Conservation (phyloP, 2,113 vertebrate species). For the Calidris pygmaea region DNA sequence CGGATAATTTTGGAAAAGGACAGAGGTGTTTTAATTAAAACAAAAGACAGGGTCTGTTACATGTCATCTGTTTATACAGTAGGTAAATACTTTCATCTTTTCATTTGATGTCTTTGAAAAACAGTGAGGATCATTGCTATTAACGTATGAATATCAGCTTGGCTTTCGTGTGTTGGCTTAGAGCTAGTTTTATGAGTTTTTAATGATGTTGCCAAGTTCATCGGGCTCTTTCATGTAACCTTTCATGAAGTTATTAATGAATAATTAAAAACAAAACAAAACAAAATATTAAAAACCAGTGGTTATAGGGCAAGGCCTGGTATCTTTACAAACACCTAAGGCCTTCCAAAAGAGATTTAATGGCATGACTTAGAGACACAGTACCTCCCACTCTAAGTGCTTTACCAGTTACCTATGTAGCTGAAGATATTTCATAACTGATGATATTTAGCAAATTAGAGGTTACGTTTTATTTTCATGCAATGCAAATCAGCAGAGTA, state of each 20-base stretch:
- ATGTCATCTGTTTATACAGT: neutral
- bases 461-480: neutral
- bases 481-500: neutral
- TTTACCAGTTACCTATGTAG: neutral
- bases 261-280: too few relatives aligned
- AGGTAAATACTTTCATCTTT: neutral
- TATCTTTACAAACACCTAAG: neutral
- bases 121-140: neutral
- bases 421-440: neutral
- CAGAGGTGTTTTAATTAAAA: neutral
- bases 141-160: neutral
- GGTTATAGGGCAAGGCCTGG: neutral
- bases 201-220: neutral
- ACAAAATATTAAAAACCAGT: neutral
- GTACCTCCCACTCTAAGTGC: neutral
- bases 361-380: neutral
- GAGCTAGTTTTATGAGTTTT: neutral
- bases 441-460: neutral
- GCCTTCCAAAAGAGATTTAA: neutral
- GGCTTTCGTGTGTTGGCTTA: neutral
- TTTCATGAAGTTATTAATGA: neutral
- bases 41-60: neutral
- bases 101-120: neutral
- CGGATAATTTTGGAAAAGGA: neutral
- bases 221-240: neutral